phyloP scores from a whole-genome alignment of 2,797 vertebrate species.

The Schizopygopsis malacanthus region DNA sequence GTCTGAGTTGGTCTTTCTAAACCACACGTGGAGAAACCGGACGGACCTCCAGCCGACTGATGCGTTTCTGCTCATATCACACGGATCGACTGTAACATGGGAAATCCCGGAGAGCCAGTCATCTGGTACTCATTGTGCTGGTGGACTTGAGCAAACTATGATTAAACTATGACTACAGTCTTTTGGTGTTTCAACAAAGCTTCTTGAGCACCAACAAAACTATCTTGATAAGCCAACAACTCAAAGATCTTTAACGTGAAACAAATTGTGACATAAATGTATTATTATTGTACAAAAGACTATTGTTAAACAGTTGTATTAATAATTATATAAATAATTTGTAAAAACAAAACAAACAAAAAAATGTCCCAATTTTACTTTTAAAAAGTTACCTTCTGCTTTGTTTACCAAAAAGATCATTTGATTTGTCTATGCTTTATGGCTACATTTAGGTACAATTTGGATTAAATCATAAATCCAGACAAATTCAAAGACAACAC shows the following conservation, averaged over 20 bases:
- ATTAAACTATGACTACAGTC: not conserved
- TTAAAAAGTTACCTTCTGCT: not conserved
- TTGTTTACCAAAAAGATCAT: not conserved
- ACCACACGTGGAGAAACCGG: not conserved
- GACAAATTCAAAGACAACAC: too few species aligned
- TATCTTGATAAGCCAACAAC: not conserved
- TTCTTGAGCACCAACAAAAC: not conserved
- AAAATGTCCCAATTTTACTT: not conserved
- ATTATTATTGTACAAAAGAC: not conserved
- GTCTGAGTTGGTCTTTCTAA: slow-evolving; percentile 34
- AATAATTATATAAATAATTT: not conserved
- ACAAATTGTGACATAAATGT: not conserved
- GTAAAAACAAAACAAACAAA: too few species aligned
- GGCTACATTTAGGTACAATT: not conserved
- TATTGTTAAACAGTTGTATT: not conserved
- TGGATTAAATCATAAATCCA: too few species aligned
- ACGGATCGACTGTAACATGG: slow-evolving; percentile 40
- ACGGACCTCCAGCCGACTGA: slow-evolving; percentile 33
- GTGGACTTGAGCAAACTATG: not conserved
- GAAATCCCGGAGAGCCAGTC: slow-evolving; percentile 22
- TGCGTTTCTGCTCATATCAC: slow-evolving; percentile 53
- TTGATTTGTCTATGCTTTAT: not conserved
- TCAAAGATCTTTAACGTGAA: not conserved
- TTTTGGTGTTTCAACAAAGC: not conserved
- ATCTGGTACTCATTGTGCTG: slow-evolving; percentile 58